Evolutionary conservation across 2,113 vertebrate species (phyloP).

Genomic region (Xyrauchen texanus): DNA sequence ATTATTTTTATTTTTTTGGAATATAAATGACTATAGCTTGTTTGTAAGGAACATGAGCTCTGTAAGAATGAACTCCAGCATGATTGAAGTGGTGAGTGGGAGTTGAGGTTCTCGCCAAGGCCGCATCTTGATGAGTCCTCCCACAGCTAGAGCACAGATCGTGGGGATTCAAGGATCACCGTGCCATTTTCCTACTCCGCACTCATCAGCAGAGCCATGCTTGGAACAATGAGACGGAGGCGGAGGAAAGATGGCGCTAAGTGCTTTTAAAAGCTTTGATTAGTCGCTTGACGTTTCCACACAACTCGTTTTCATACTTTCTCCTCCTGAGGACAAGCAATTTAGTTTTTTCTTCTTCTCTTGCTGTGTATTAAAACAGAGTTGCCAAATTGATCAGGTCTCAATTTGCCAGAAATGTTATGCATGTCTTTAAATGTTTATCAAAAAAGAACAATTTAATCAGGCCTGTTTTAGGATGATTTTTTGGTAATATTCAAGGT

Average conservation of each 20-base stretch:
- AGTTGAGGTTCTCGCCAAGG: conserved; percentile 37
- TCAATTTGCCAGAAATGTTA: background rate
- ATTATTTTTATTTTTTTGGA: conserved; percentile 13
- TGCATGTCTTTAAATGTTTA: no score
- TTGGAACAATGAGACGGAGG: conserved; percentile 14
- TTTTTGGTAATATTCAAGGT: no score
- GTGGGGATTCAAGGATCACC: conserved; percentile 31
- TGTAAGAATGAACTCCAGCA: conserved; percentile 6
- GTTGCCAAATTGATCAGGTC: background rate
- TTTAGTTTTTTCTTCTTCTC: background rate
- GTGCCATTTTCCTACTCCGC: conserved; percentile 22
- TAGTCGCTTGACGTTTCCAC: conserved; percentile 38
- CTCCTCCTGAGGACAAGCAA: conserved; percentile 2
- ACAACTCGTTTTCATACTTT: conserved; percentile 31
- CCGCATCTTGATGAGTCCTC: conserved; percentile 40
- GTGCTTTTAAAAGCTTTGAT: conserved; percentile 52
- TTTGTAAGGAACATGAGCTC: background rate
- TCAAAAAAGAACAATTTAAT: no score
- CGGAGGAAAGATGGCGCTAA: conserved; percentile 37
- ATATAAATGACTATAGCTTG: conserved; percentile 12
- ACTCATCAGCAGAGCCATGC: conserved; percentile 11
- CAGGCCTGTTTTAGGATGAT: no score
- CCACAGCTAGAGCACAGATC: conserved; percentile 19
- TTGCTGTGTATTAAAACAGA: background rate
- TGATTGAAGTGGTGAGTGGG: conserved; percentile 47